Base-by-base conservation (phyloP, 1,140 invertebrate species). In the Aphelinus certus region DNA sequence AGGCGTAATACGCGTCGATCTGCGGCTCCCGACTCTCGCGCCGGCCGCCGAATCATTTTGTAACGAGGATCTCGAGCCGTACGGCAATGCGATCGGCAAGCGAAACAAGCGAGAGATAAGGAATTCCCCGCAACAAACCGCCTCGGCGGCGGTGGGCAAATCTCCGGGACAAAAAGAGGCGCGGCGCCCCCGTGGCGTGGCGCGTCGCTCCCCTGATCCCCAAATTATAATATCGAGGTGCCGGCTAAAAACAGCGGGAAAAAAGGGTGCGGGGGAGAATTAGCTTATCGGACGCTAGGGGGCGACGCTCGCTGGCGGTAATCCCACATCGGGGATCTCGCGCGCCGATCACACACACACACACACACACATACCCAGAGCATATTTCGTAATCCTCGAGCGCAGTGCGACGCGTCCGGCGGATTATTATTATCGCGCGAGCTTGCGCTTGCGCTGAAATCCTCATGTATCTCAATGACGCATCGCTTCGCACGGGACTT, bases 401-500 rank as follows among this genome's bases (percentile, higher is more conserved):
- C 26, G 26, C 26, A 26, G 9, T 7, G 47, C 26, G 49, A 47
- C 51, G 49, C 42, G 77, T 80, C 77, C 76, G 77, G 81, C 74
- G 78, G 79, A 82, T 77, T 76, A 74, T 78, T 73, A 71, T 77
- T 80, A 75, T 76, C 76, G 61, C 61, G 10, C 64, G 26, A 26
- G 26, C 26, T 26, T 26, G 26, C 26, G 26, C 26, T 26, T 26
- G 26, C 26, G 69, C 73, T 55, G 77, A 80, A 83, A 85, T 86
- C 81, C 80, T 81, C 80, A 79, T 83, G 82, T 87, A 88, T 86
- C 86, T 84, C 80, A 81, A 81, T 83, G 83, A 85, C 82, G 78
- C 83, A 88, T 87, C 84, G 82, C 80, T 88, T 88, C 86, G 77
- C 87, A 87, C 84, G 86, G 83, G 86, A 87, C 85, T 88, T 87